Conservation (phyloP, 2,888 invertebrate genomes). For the Sthenelais limicola region DNA sequence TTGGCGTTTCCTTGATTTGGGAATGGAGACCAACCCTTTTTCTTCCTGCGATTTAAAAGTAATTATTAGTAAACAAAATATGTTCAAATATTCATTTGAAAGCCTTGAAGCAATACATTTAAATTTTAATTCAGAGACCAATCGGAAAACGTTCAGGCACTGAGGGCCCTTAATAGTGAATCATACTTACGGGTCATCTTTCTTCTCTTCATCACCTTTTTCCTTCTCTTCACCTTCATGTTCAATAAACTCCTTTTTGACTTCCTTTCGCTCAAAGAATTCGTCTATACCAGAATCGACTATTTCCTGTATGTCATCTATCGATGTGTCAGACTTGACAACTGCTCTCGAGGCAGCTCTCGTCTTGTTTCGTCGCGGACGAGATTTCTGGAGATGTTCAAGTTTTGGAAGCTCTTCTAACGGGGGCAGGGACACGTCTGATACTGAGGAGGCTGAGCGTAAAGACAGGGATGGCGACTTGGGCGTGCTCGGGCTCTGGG, state of each 20-base stretch:
- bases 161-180: too few species aligned
- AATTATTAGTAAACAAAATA: not conserved
- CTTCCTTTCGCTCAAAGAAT: constrained; percentile 24
- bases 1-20: constrained; percentile 18
- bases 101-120: too few species aligned
- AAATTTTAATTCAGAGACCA: too few species aligned
- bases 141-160: too few species aligned
- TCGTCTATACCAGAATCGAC: constrained; percentile 11
- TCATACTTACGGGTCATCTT: constrained; percentile 14
- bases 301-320: constrained; percentile 7
- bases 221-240: not conserved
- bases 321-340: not conserved
- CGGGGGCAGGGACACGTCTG: constrained; percentile 17
- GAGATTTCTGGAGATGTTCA: constrained; percentile 19
- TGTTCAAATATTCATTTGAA: too few species aligned
- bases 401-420: constrained; percentile 35
- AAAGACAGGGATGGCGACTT: constrained; percentile 24
- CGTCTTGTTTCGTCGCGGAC: constrained; percentile 38
- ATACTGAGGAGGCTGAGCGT: constrained; percentile 16
- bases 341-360: constrained; percentile 16
- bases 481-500: constrained; percentile 29
- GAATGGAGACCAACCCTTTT: constrained; percentile 37
- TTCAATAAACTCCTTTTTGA: not conserved
- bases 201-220: constrained; percentile 26
- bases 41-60: constrained; percentile 13